A percentile compares a stretch with the other conserved stretches of the same genome.
Conservation (phyloP, 2,888 invertebrate species). For the Netelia fuscicornis region DNA sequence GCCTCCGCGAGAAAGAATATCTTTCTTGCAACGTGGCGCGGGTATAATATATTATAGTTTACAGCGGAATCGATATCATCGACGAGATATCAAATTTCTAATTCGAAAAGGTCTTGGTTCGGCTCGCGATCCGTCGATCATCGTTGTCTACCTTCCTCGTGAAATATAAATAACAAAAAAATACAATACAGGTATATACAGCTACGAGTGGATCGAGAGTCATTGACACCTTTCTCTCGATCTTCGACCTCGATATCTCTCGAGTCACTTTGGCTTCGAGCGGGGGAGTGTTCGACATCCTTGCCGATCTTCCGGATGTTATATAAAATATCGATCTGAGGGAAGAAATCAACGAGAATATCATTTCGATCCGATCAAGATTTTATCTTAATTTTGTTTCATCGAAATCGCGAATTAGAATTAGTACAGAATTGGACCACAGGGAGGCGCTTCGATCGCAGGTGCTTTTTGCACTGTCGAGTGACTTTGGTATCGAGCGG, state of each 20-base stretch:
- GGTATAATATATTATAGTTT: not conserved
- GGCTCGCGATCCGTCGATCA: constrained; percentile 4
- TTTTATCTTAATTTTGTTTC: not conserved
- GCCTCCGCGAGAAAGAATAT: too few species aligned
- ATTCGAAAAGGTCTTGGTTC: constrained; percentile 18
- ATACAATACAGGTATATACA: constrained; percentile 5
- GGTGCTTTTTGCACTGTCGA: not conserved
- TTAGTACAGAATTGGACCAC: not conserved
- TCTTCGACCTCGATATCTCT: constrained; percentile 52
- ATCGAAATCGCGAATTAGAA: not conserved
- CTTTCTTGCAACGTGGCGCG: not conserved
- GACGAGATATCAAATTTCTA: constrained; percentile 12
- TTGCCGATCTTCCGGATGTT: constrained; percentile 17
- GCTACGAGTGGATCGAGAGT: constrained; percentile 23
- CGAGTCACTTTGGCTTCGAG: not conserved
- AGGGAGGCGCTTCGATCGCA: not conserved
- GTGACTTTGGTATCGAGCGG: not conserved
- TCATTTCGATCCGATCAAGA: not conserved
- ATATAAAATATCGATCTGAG: too few species aligned
- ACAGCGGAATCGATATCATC: not conserved
- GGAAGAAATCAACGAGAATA: not conserved
- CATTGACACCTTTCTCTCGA: constrained; percentile 52
- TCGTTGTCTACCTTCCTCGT: not conserved
- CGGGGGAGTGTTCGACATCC: constrained; percentile 2
- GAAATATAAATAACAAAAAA: not conserved